Evolutionary conservation across 2,113 vertebrate genomes (phyloP), one percentile per base, ranked within the genome.

Genomic region (Sitta europaea): DNA sequence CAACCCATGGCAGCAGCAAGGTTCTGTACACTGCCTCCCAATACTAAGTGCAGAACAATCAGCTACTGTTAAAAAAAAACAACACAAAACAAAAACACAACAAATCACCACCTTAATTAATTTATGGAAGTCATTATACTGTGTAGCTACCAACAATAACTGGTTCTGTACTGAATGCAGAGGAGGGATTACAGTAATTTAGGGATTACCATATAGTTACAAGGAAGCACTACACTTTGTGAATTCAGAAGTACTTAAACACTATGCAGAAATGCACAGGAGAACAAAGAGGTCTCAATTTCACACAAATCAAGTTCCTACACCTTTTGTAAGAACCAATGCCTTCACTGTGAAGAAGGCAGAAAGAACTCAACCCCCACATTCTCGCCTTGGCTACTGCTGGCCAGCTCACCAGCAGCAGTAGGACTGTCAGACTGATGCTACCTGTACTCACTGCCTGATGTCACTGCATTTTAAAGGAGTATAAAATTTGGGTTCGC

Each of bases 161-260:
- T 57, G 66, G 78, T 79, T 93, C 90, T 76, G 58, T 86, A 88
- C 66, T 85, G 74, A 96, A 94, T 53, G 81, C 77, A 94, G 88
- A 88, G 55, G 43, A 91, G 54, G 85, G 74, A 94, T 95, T 93
- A 93, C 66, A 92, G 92, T 79, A 86, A 92, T 94, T 95, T 92
- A 92, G 36, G 74, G 95, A 95, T 96, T 95, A 96, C 71, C 66
- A 88, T 82, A 63, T 20, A 94, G 95, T 90, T 94, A 97, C 48
- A 90, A 90, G 87, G 76, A 93, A 95, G 70, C 51, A 81, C 77
- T 81, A 89, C 81, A 94, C 57, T 91, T 96, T 24, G 23, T 95
- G 80, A 95, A 95, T 94, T 93, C 84, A 89, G 77, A 89, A 94
- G 43, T 43, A 91, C 53, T 33, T 80, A 77, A 86, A 84, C 0